phyloP scores from a whole-genome alignment of 2,797 vertebrate species.

The Macropus fuliginosus region DNA sequence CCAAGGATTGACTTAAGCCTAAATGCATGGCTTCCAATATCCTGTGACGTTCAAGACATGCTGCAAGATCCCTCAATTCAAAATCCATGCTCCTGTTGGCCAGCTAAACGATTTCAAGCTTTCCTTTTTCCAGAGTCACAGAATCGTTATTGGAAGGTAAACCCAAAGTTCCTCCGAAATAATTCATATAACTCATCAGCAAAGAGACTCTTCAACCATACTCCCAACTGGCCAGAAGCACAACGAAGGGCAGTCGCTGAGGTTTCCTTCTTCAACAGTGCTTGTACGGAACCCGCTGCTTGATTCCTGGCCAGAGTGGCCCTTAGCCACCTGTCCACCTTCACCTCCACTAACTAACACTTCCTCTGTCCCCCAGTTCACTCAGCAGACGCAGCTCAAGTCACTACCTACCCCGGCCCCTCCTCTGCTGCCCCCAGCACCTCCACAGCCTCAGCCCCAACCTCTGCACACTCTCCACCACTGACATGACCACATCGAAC shows the following conservation, averaged over 20 bases:
- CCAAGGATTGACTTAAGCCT: neutral
- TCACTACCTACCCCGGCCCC: no score
- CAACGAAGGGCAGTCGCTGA: constrained; percentile 70
- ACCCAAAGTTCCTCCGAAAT: neutral
- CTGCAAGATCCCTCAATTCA: neutral
- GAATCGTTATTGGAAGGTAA: neutral
- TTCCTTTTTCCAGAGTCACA: neutral
- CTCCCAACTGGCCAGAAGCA: constrained; percentile 46
- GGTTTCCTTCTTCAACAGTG: constrained; percentile 96
- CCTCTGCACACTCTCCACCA: no score
- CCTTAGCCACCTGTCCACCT: neutral
- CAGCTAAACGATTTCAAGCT: neutral
- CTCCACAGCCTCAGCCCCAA: no score
- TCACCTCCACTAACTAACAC: neutral
- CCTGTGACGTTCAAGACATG: neutral
- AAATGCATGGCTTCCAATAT: neutral
- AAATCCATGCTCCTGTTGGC: neutral
- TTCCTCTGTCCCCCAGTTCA: fast-evolving
- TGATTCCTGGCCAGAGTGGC: constrained; percentile 74
- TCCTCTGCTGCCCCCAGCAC: no score
- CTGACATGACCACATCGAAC: no score
- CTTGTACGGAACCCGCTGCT: constrained; percentile 96
- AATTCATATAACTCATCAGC: neutral
- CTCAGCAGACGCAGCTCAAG: no score
- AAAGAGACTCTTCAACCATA: neutral